These are phyloP conservation scores for Muscina levida DNA, from an alignment of 2,888 invertebrate genomes.

Conservation along the genomic window DNA sequence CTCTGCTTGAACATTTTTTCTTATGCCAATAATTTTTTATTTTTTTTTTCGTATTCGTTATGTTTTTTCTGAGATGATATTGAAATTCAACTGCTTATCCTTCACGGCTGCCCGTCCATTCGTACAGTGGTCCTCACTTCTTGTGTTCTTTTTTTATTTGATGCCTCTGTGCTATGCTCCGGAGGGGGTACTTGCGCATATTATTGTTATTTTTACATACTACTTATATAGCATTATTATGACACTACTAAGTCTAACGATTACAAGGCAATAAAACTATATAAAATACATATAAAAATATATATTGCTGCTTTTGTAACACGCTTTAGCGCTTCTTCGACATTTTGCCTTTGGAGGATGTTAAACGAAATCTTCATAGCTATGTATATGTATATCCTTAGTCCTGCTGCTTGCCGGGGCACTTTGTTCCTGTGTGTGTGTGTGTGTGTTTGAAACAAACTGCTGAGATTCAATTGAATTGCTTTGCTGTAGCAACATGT, in stretches of 20 bases:
- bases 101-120: not conserved
- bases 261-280: conserved; percentile 66
- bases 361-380: conserved; percentile 58
- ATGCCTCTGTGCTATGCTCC: not conserved
- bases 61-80: conserved; percentile 28
- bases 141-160: conserved; percentile 10
- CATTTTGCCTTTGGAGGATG: conserved; percentile 37
- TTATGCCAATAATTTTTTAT: too few species aligned
- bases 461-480: conserved; percentile 14
- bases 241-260: conserved; percentile 55
- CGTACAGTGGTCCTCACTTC: too few species aligned
- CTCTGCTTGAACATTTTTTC: not conserved
- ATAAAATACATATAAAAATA: conserved; percentile 64
- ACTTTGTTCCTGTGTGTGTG: conserved; percentile 35
- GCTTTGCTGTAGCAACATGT: not conserved
- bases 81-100: conserved; percentile 35
- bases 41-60: too few species aligned
- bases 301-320: conserved; percentile 29
- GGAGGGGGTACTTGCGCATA: conserved; percentile 8
- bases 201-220: conserved; percentile 40
- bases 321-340: conserved; percentile 57
- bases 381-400: conserved; percentile 40
- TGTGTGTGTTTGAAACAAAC: not conserved
- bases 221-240: conserved; percentile 37
- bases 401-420: conserved; percentile 6